Conservation (phyloP, 2,888 invertebrate genomes). For the Steinernema scapterisci region DNA sequence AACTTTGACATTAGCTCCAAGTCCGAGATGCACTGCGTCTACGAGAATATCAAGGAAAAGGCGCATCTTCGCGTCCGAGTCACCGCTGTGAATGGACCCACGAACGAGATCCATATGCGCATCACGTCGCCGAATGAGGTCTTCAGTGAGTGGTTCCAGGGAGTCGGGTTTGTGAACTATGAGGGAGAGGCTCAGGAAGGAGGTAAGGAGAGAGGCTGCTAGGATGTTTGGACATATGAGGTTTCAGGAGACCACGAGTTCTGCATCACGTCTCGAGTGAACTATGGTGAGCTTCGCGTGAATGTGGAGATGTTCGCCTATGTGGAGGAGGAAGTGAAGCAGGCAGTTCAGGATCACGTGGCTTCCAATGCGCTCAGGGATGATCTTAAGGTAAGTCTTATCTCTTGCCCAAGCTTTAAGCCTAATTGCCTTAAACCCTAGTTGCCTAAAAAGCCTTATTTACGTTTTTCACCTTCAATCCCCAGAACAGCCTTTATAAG, state of each 20-base stretch:
- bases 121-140: conserved; percentile 3
- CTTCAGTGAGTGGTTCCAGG: conserved; percentile 28
- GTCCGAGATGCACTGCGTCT: conserved; percentile 24
- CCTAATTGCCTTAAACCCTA: too few relatives aligned
- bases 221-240: not conserved
- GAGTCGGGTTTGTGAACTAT: not conserved
- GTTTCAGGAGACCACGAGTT: conserved; percentile 10
- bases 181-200: not conserved
- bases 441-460: too few relatives aligned
- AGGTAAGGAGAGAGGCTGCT: too few relatives aligned
- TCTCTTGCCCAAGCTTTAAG: not conserved
- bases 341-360: conserved; percentile 20
- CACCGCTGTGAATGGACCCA: conserved; percentile 14
- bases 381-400: not conserved
- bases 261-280: conserved; percentile 7
- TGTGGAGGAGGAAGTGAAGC: not conserved
- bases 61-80: conserved; percentile 2
- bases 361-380: not conserved
- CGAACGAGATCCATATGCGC: conserved; percentile 1
- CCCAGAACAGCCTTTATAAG: too few relatives aligned
- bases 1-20: conserved; percentile 26
- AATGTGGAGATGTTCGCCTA: conserved; percentile 12
- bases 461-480: too few relatives aligned
- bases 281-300: conserved; percentile 1
- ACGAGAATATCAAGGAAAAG: conserved; percentile 1